A percentile compares a stretch with the other conserved stretches of the same genome.
phyloP scores from a whole-genome alignment of 1,140 invertebrate genomes.

The Macrobrachium nipponense region DNA sequence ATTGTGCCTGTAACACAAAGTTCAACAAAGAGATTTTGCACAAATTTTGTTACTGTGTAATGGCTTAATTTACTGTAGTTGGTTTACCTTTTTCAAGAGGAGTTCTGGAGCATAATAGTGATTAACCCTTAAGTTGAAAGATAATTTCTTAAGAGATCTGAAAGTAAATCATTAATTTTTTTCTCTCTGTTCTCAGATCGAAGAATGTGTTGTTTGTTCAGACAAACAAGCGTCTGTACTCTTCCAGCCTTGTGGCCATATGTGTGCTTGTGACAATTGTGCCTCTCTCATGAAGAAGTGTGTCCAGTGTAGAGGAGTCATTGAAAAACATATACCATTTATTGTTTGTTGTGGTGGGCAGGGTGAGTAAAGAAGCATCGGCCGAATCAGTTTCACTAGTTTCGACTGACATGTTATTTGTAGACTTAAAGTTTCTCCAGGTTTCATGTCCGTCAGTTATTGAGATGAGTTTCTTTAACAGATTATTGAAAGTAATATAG shows the following conservation, averaged over 20 bases:
- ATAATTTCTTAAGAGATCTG: neutral
- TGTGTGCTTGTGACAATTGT: conserved; percentile 93
- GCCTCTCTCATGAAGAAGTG: conserved; percentile 96
- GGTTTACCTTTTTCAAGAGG: no score
- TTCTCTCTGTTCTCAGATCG: conserved; percentile 76
- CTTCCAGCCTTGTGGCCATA: conserved; percentile 94
- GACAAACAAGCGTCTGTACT: conserved; percentile 91
- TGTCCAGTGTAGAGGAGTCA: conserved; percentile 90
- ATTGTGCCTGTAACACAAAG: no score
- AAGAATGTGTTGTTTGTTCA: conserved; percentile 96
- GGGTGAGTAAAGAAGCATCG: conserved; percentile 33
- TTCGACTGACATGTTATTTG: neutral
- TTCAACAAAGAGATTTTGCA: no score
- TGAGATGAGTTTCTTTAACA: no score
- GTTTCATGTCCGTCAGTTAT: neutral
- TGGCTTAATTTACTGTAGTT: no score
- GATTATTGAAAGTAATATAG: neutral
- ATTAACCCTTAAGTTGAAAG: neutral
- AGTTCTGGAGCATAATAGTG: neutral
- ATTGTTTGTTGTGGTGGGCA: conserved; percentile 66
- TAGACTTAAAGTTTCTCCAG: neutral
- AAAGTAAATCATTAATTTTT: neutral
- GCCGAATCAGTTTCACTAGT: neutral
- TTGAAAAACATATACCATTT: conserved; percentile 72
- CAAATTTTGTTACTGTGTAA: no score